A percentile compares a stretch with the other conserved stretches of the same genome.
Conservation (phyloP, 2,888 invertebrate genomes). For the Drosophila rellima region DNA sequence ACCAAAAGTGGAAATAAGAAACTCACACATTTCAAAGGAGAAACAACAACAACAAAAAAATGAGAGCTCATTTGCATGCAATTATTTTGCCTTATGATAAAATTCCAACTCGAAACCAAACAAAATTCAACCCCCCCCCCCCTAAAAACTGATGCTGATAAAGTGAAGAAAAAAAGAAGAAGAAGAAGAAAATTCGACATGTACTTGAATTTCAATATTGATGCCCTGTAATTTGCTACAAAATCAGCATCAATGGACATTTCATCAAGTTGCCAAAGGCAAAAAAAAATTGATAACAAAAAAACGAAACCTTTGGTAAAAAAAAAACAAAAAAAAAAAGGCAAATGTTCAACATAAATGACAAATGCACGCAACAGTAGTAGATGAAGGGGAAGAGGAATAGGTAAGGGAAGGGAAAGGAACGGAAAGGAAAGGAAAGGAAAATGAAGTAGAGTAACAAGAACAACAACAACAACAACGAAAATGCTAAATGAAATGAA, state of each 20-base stretch:
- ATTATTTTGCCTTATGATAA: constrained; percentile 56
- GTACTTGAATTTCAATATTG: constrained; percentile 71
- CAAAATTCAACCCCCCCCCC: not conserved
- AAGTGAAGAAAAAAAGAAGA: constrained; percentile 31
- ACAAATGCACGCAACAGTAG: constrained; percentile 65
- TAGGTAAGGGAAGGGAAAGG: not conserved
- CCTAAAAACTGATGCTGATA: constrained; percentile 19
- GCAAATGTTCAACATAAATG: constrained; percentile 53
- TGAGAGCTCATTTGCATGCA: constrained; percentile 74
- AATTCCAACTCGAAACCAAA: constrained; percentile 2
- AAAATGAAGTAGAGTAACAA: constrained; percentile 17
- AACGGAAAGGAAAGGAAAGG: not conserved
- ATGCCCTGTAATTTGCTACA: constrained; percentile 69
- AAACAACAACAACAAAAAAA: constrained; percentile 11
- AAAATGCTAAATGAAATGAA: constrained; percentile 78
- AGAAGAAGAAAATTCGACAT: constrained; percentile 58
- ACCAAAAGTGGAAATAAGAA: constrained; percentile 19
- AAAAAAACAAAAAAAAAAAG: constrained; percentile 2
- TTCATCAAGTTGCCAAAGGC: constrained; percentile 54
- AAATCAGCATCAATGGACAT: constrained; percentile 70
- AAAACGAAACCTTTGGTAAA: constrained; percentile 11
- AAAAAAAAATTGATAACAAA: constrained; percentile 13
- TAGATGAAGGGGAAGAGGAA: constrained; percentile 14
- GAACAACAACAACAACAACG: constrained; percentile 27
- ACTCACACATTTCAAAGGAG: constrained; percentile 1